A percentile compares a stretch with the other conserved stretches of the same genome.
phyloP scores from a whole-genome alignment of 2,888 invertebrate species.

The Therioaphis trifolii region DNA sequence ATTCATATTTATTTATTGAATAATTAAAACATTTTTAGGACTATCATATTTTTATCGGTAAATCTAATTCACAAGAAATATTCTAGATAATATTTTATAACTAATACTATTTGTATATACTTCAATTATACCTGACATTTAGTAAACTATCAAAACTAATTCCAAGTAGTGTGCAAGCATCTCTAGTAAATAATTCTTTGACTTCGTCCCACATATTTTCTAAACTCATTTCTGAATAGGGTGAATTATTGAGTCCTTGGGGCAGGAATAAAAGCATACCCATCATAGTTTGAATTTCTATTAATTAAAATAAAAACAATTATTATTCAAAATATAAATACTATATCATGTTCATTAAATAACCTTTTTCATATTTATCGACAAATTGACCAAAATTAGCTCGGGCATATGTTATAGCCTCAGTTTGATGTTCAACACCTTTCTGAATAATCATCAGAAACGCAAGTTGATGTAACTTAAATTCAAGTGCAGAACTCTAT shows the following conservation, averaged over 20 bases:
- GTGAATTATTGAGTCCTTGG: slow-evolving; percentile 82
- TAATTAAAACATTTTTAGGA: neutral
- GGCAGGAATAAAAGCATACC: slow-evolving; percentile 84
- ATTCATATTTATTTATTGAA: too few relatives aligned
- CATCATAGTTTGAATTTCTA: slow-evolving; percentile 87
- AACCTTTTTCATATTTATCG: slow-evolving; percentile 79
- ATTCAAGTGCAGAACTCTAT: slow-evolving; percentile 79
- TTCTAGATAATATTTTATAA: too few relatives aligned
- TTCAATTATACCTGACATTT: slow-evolving; percentile 78
- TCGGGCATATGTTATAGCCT: slow-evolving; percentile 89
- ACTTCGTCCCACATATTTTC: slow-evolving; percentile 85
- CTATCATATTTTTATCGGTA: neutral
- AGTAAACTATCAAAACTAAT: slow-evolving; percentile 91
- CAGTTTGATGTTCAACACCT: slow-evolving; percentile 78
- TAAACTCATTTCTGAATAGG: slow-evolving; percentile 81
- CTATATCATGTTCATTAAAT: too few relatives aligned
- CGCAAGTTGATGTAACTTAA: slow-evolving; percentile 83
- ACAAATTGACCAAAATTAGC: slow-evolving; percentile 86
- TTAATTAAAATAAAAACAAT: slow-evolving; percentile 66
- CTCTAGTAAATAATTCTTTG: slow-evolving; percentile 89
- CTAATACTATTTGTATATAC: neutral
- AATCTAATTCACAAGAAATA: neutral
- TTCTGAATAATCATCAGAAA: slow-evolving; percentile 80
- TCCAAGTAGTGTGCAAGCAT: slow-evolving; percentile 91
- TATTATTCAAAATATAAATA: slow-evolving; percentile 68